Evolutionary conservation across 1,140 invertebrate genomes (phyloP).

Genomic region (Agrypnia vestita): DNA sequence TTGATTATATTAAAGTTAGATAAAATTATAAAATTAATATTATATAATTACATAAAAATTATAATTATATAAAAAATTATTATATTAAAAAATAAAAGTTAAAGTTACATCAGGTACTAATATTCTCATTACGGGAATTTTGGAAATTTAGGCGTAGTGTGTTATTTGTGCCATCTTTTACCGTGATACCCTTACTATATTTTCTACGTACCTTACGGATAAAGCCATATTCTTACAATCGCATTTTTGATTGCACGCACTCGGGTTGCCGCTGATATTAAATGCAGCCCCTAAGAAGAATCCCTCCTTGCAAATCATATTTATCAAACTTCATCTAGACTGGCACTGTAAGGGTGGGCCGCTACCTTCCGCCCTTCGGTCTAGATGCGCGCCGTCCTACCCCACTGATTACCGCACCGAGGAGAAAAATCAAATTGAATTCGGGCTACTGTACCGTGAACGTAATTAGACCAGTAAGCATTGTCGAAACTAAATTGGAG

Average conservation of each 20-base stretch:
- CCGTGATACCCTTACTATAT: too few species aligned
- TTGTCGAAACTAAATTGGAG: constrained; percentile 57
- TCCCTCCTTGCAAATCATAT: constrained; percentile 57
- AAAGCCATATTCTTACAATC: too few species aligned
- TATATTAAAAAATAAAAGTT: too few species aligned
- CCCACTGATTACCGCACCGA: constrained; percentile 52
- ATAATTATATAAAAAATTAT: too few species aligned
- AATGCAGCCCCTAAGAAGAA: constrained; percentile 3
- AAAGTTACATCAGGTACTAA: too few species aligned
- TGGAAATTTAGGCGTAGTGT: too few species aligned
- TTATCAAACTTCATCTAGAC: constrained; percentile 60
- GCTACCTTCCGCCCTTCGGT: background rate
- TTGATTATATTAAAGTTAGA: too few species aligned
- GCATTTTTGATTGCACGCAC: background rate
- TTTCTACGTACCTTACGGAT: too few species aligned
- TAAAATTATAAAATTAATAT: too few species aligned
- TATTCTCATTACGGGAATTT: too few species aligned
- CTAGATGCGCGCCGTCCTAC: background rate
- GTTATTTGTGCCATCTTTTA: too few species aligned
- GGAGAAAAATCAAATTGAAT: constrained; percentile 60
- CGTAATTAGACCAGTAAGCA: constrained; percentile 58
- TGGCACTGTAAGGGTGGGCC: constrained; percentile 57
- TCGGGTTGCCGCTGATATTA: constrained; percentile 1
- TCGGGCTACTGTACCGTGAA: constrained; percentile 50
- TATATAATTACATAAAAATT: too few species aligned